Base-by-base conservation (phyloP, 2,888 invertebrate genomes). In the Pachliopta kotzebuea region DNA sequence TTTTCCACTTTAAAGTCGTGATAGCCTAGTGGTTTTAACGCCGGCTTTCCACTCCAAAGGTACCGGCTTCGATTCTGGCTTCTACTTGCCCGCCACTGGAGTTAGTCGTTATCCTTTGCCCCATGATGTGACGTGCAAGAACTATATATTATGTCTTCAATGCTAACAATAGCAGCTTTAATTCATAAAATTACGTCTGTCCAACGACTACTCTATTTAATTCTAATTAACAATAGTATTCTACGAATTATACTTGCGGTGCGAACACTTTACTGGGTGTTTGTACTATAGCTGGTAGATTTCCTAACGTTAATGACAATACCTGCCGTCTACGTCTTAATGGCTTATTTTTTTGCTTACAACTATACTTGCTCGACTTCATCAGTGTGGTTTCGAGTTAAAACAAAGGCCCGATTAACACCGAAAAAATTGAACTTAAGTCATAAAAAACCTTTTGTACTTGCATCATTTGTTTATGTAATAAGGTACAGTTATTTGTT, bases 231-330 rank as follows among this genome's bases (percentile, higher is more conserved):
- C 56, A 69, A 21, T 64, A 60, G 21, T 80, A 78, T 65, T 75
- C 81, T 72, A 70, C 70, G 11, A 56, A 49, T 69, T 89, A 86
- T 69, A 75, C 73, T 2, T 89, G 88, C 69, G 81, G 74, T 37
- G 9, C 67, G 70, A 7, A 72, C 69, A 75, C 76, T 2, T 78
- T 78, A 0, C 71, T 68, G 1, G 64, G 69, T 1, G 71, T 70
- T 4, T 77, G 79, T 63, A 63, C 67, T 9, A 63, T 69, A 2
- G 68, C 69, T 2, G 73, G 78, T 53, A 74, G 77, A 60, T 78
- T 75, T 50, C 71, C 77, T 7, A 78, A 84, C 67, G 67, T 70
- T 8, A 71, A 73, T 3, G 83, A 85, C 60, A 64, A 76, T 8
- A 72, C 71, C 3, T 83, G 83, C 53, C 73, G 74, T 74, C 17